Evolutionary conservation across 1,140 invertebrate genomes (phyloP).

Genomic region (Brachionus rubens): DNA sequence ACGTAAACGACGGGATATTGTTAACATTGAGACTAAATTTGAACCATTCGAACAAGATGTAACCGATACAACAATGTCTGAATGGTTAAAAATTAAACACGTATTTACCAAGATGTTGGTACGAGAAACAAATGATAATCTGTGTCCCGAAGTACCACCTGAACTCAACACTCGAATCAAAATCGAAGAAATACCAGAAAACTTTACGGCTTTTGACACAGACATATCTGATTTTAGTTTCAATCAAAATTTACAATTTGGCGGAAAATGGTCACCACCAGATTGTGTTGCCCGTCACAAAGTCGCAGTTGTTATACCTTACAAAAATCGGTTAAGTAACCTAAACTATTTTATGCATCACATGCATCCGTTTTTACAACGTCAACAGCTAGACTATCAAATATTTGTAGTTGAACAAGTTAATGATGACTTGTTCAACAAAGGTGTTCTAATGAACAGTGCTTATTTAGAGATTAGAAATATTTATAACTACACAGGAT

Average conservation of each 20-base stretch:
- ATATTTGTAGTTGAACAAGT: conserved; percentile 58
- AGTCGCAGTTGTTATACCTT: conserved; percentile 61
- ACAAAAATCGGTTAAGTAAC: conserved; percentile 59
- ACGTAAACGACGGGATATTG: neutral
- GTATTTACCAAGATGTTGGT: neutral
- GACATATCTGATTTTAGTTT: neutral
- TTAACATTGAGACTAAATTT: neutral
- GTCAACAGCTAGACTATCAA: conserved; percentile 54
- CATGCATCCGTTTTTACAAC: conserved; percentile 55
- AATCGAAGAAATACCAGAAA: neutral
- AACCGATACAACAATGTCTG: neutral
- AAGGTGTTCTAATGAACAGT: conserved; percentile 85
- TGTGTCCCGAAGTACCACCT: neutral
- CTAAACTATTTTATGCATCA: conserved; percentile 54
- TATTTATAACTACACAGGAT: conserved; percentile 48
- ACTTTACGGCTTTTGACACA: neutral
- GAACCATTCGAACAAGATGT: neutral
- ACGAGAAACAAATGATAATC: neutral
- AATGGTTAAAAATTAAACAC: neutral
- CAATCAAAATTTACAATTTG: neutral
- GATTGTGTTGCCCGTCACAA: conserved; percentile 70
- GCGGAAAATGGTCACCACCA: conserved; percentile 73
- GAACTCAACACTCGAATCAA: neutral
- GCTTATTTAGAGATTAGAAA: conserved; percentile 72
- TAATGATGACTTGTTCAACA: conserved; percentile 74